Evolutionary conservation across 2,888 invertebrate species (phyloP).

Genomic region (Drosophila suboccidentalis): DNA sequence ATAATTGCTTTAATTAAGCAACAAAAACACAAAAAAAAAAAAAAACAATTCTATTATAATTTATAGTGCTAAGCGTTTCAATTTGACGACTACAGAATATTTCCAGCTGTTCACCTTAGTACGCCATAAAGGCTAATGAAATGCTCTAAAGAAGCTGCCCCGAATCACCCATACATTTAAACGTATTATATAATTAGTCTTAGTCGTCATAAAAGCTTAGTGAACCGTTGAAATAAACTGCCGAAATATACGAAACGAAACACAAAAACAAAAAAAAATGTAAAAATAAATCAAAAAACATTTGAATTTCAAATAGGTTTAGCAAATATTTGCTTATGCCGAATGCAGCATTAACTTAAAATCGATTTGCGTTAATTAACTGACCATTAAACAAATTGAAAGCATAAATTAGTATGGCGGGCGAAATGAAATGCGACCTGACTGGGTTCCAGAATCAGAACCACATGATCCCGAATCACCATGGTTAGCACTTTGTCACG

Average conservation of each 20-base stretch:
- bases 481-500: slow-evolving; percentile 16
- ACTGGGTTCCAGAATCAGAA: slow-evolving; percentile 10
- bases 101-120: slow-evolving; percentile 27
- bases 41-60: slow-evolving; percentile 42
- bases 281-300: slow-evolving; percentile 26
- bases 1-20: slow-evolving; percentile 78
- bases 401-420: slow-evolving; percentile 43
- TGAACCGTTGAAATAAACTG: slow-evolving; percentile 45
- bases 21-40: slow-evolving; percentile 56
- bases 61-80: slow-evolving; percentile 36
- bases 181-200: slow-evolving; percentile 59
- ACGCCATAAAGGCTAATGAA: slow-evolving; percentile 29
- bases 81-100: slow-evolving; percentile 26
- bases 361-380: slow-evolving; percentile 60
- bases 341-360: slow-evolving; percentile 30
- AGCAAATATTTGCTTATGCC: slow-evolving; percentile 49
- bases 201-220: slow-evolving; percentile 53
- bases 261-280: slow-evolving; percentile 1
- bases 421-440: slow-evolving; percentile 15
- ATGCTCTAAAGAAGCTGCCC: slow-evolving; percentile 29
- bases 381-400: slow-evolving; percentile 56
- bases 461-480: slow-evolving; percentile 18
- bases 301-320: slow-evolving; percentile 64
- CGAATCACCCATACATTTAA: slow-evolving; percentile 42
- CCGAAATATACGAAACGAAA: slow-evolving; percentile 24